Evolutionary conservation across 2,888 invertebrate species (phyloP).

Genomic region (Actias luna): DNA sequence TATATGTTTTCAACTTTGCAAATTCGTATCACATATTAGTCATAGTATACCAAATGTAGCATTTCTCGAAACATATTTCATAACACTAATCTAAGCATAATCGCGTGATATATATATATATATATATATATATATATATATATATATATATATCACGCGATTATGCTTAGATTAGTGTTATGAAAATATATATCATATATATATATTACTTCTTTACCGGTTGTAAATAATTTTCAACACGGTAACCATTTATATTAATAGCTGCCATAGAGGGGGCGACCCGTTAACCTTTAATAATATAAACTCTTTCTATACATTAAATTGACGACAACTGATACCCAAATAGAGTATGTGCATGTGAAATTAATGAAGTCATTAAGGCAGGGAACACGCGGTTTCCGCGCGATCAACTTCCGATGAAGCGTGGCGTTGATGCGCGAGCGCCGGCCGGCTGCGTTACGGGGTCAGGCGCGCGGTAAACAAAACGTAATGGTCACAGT

Average conservation of each 20-base stretch:
- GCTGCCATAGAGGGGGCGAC: not conserved
- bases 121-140: no score
- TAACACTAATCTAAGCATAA: not conserved
- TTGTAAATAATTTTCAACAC: not conserved
- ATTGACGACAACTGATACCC: not conserved
- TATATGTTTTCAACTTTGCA: no score
- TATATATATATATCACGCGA: no score
- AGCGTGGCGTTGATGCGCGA: constrained; percentile 34
- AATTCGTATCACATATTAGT: no score
- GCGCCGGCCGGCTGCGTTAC: constrained; percentile 52
- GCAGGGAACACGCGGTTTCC: constrained; percentile 47
- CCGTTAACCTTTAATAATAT: not conserved
- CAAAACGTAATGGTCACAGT: constrained; percentile 29
- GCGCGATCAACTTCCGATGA: constrained; percentile 51
- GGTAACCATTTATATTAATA: not conserved
- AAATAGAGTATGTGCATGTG: constrained; percentile 17
- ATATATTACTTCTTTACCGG: not conserved
- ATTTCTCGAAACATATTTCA: not conserved
- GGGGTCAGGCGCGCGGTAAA: constrained; percentile 43
- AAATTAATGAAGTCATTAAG: constrained; percentile 53
- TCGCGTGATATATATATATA: not conserved
- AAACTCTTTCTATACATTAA: not conserved
- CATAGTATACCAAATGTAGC: no score
- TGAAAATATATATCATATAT: not conserved
- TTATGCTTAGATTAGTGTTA: no score